These are phyloP conservation scores for Engraulis encrasicolus DNA, from an alignment of 2,113 vertebrate species.

Conservation along the genomic window DNA sequence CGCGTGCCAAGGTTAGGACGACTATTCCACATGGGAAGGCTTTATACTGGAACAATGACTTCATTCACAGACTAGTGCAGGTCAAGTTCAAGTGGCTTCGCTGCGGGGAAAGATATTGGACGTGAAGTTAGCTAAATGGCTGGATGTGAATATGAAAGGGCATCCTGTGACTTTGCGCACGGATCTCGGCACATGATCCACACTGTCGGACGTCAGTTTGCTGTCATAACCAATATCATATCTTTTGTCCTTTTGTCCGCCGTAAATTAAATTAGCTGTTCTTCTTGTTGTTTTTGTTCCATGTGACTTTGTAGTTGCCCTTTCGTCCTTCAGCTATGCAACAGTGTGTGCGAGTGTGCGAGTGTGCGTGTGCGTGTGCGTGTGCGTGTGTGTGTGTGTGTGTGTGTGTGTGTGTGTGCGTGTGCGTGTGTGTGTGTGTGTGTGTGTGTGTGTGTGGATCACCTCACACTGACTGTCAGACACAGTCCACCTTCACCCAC, in stretches of 20 bases:
- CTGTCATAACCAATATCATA: background rate
- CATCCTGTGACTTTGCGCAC: slow-evolving; percentile 1
- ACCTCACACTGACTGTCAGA: no score
- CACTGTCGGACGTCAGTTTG: background rate
- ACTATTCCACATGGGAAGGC: background rate
- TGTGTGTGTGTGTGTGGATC: no score
- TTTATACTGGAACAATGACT: background rate
- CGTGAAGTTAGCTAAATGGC: background rate
- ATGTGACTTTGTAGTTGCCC: background rate
- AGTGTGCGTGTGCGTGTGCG: no score
- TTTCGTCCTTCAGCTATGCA: background rate
- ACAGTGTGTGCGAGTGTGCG: no score
- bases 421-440: no score
- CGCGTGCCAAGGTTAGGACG: background rate
- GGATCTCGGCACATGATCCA: background rate
- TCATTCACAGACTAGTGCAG: slow-evolving; percentile 3
- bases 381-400: no score
- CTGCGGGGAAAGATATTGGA: background rate
- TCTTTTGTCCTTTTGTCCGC: background rate
- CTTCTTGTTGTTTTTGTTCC: background rate
- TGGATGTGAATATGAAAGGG: slow-evolving; percentile 6
- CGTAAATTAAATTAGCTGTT: background rate
- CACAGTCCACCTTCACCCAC: no score
- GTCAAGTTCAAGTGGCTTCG: no score
- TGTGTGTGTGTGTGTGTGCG: no score